Evolutionary conservation across 2,113 vertebrate species (phyloP), one percentile per base, ranked within the genome.

Genomic region (Grallaria varia): DNA sequence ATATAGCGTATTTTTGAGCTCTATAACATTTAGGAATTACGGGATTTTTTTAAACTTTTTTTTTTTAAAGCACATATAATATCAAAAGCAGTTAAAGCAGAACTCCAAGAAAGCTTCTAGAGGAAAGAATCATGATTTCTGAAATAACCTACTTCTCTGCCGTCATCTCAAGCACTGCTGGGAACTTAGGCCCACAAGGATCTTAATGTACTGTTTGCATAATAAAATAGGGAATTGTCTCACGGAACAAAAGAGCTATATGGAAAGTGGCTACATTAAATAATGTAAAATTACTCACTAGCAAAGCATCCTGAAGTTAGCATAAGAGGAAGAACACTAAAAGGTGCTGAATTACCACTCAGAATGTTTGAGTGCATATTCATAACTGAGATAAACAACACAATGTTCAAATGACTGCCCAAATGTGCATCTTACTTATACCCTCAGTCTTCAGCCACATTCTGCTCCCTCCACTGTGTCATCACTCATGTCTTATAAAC

Each of bases 11-110:
- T 72, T 95, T 97, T 96, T 90, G 91, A 92, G 95, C 67, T 95
- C 93, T 94, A 2, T 96, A 97, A 97, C 94, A 97, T 97, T 96
- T 96, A 96, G 96, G 94, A 97, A 96, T 87, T 94, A 78, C 87
- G 53, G 55, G 58, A 8, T 47, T 89, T 86, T 73, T 74, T 77
- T 39, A 28, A 11, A 27, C 8, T 42, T 73, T 83, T 91, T 91
- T 91, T 92, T 67, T 59, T 31, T 23, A 23, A 23, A 78, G 47
- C 49, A 77, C 4, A 1, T 94, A 85, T 84, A 96, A 94, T 77
- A 95, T 58, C 68, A 94, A 93, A 92, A 86, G 85, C 90, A 87
- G 90, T 84, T 93, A 93, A 89, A 94, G 73, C 69, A 93, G 83
- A 96, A 89, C 86, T 91, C 84, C 79, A 85, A 86, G 90, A 91